Evolutionary conservation across 2,797 vertebrate species (phyloP).

Genomic region (Avahi laniger): DNA sequence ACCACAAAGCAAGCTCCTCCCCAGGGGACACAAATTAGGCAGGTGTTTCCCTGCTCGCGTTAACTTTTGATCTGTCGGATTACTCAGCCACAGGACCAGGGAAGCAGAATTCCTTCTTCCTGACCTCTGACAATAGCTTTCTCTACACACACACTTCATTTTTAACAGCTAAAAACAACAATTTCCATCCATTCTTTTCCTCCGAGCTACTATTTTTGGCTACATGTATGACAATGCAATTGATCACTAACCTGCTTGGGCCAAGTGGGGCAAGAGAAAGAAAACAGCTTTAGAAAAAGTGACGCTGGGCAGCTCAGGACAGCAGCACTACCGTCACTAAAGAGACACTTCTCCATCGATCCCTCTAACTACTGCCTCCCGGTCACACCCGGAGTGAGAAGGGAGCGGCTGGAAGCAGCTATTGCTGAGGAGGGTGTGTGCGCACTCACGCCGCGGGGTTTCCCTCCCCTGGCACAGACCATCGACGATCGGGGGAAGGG

Average conservation of each 20-base stretch:
- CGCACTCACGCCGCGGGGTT: accelerated
- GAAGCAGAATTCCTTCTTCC: accelerated
- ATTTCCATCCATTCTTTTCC: not conserved
- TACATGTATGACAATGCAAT: not conserved
- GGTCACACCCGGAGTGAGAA: not conserved
- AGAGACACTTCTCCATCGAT: not conserved
- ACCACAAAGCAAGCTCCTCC: not conserved
- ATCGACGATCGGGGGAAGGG: accelerated
- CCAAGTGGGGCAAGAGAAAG: not conserved
- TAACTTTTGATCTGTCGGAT: not conserved
- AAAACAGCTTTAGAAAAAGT: not conserved
- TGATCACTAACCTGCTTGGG: not conserved
- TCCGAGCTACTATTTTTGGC: not conserved
- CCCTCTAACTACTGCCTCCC: not conserved
- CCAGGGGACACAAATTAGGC: not conserved
- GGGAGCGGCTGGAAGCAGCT: not conserved
- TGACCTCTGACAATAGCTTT: accelerated
- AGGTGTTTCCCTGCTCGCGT: not conserved
- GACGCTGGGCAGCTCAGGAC: accelerated
- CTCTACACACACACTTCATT: not conserved
- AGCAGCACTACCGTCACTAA: accelerated
- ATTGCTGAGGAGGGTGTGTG: accelerated
- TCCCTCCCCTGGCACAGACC: not conserved
- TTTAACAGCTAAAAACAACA: not conserved
- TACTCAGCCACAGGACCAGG: accelerated